Conservation (phyloP, 2,113 vertebrate genomes). For the Myrmecobius fasciatus region DNA sequence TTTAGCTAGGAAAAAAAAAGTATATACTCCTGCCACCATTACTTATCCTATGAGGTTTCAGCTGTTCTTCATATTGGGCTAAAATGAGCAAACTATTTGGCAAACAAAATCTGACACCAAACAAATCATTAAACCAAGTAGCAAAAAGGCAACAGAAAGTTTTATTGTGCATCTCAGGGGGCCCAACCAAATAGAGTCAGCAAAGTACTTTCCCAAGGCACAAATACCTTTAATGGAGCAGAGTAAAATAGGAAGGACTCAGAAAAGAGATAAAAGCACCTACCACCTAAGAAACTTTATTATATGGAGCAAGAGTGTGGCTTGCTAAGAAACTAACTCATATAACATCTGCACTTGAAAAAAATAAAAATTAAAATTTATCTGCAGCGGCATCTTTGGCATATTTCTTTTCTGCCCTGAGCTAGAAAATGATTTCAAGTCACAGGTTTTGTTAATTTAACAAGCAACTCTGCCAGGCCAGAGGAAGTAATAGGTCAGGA, state of each 20-base stretch:
- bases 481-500: constrained; percentile 26
- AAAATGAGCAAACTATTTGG: neutral
- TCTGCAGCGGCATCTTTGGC: neutral
- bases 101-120: neutral
- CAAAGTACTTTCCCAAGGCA: neutral
- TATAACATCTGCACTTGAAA: neutral
- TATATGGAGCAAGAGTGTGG: neutral
- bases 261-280: neutral
- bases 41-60: neutral
- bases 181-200: neutral
- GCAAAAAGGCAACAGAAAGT: constrained; percentile 10
- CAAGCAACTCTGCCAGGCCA: neutral
- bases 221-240: constrained; percentile 26
- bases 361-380: neutral
- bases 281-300: neutral
- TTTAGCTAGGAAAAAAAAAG: neutral
- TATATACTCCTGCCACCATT: neutral
- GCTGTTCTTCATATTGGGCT: neutral
- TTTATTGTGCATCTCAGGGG: neutral
- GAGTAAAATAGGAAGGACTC: neutral
- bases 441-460: neutral
- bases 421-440: neutral
- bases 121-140: neutral
- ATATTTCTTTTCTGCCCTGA: neutral
- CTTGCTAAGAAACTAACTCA: neutral